Conservation (phyloP, 2,113 vertebrate genomes). For the Canis aureus region DNA sequence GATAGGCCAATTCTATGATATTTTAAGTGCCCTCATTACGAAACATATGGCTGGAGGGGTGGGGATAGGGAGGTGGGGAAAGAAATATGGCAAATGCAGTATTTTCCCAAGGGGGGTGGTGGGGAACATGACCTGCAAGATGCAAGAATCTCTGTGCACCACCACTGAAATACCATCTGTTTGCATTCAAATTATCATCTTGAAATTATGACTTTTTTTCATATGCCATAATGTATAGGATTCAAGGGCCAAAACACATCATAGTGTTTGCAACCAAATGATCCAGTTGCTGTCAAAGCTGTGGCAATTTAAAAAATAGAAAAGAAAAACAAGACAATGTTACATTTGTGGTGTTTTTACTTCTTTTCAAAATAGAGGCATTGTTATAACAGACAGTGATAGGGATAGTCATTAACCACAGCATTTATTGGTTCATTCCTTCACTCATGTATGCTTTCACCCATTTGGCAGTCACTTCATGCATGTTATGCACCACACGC, state of each 20-base stretch:
- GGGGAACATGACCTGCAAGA: constrained; percentile 65
- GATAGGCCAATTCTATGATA: constrained; percentile 50
- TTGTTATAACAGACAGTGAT: not conserved
- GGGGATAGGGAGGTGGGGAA: constrained; percentile 2
- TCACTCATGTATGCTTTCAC: not conserved
- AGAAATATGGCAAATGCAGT: constrained; percentile 50
- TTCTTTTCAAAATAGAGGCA: not conserved
- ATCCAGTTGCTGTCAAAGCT: constrained; percentile 70
- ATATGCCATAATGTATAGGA: constrained; percentile 56
- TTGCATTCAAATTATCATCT: constrained; percentile 75
- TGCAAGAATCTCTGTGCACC: constrained; percentile 27
- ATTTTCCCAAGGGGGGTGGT: constrained; percentile 59
- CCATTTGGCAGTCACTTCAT: not conserved
- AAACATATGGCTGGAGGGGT: constrained; percentile 71
- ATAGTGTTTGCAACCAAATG: constrained; percentile 62
- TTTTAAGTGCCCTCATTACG: constrained; percentile 71
- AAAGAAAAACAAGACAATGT: not conserved
- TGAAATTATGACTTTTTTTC: constrained; percentile 69
- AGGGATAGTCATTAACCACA: too few relatives aligned
- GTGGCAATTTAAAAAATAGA: constrained; percentile 34
- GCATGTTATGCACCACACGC: not conserved
- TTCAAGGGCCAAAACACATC: constrained; percentile 62
- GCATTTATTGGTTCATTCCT: not conserved
- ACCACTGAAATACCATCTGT: constrained; percentile 67
- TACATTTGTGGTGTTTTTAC: not conserved